Evolutionary conservation across 1,140 invertebrate species (phyloP).

Genomic region (Chlorops oryzae): DNA sequence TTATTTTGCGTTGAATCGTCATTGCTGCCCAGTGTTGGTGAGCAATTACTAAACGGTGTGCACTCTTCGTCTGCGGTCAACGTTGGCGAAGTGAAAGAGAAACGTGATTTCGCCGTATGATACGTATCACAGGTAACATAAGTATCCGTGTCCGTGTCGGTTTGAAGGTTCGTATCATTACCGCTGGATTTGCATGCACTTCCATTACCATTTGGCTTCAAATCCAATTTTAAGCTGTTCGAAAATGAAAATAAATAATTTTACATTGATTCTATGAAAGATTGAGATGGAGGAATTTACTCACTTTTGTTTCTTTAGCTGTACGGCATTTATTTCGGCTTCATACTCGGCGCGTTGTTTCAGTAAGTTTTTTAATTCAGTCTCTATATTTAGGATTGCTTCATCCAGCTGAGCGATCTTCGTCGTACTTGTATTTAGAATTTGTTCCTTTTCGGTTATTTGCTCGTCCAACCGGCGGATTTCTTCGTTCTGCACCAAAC

Average conservation of each 20-base stretch:
- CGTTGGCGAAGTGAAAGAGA: constrained; percentile 40
- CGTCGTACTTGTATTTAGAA: constrained; percentile 44
- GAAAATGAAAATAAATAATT: background rate
- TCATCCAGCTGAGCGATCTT: constrained; percentile 49
- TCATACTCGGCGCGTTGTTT: constrained; percentile 49
- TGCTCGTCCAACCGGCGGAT: constrained; percentile 40
- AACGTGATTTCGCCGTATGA: constrained; percentile 61
- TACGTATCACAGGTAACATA: constrained; percentile 62
- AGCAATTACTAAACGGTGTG: constrained; percentile 32
- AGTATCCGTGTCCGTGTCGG: constrained; percentile 44
- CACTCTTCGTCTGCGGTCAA: constrained; percentile 39
- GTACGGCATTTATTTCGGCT: constrained; percentile 38
- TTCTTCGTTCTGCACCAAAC: constrained; percentile 36
- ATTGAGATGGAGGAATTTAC: constrained; percentile 1
- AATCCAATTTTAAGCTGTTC: constrained; percentile 30
- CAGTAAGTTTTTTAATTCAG: constrained; percentile 53
- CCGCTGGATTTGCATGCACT: constrained; percentile 15
- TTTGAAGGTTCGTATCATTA: constrained; percentile 27
- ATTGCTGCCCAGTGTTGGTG: constrained; percentile 26
- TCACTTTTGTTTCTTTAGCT: constrained; percentile 48
- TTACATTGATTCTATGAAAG: background rate
- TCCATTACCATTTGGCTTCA: constrained; percentile 12
- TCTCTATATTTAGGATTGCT: constrained; percentile 60
- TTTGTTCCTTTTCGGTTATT: constrained; percentile 38
- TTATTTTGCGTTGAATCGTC: constrained; percentile 29